Evolutionary conservation across 2,888 invertebrate species (phyloP), one percentile per base, ranked within the genome.

Genomic region (Cistogaster globosa): DNA sequence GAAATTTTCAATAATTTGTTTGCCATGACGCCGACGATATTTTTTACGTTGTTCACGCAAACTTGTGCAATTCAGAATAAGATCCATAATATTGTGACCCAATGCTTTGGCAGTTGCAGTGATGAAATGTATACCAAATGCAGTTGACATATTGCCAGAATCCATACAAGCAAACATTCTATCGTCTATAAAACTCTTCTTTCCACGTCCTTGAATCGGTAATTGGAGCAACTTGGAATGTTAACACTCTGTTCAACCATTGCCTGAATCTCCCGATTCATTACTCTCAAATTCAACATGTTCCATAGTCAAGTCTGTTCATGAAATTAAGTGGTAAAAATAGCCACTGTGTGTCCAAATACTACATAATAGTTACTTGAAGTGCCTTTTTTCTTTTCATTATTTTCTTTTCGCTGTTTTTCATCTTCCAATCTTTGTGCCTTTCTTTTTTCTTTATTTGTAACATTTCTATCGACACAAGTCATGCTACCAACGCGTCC

Each of bases 211-310:
- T 60, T 32, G 72, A 74, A 60, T 74, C 48, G 36, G 51, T 62
- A 51, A 62, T 62, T 74, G 26, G 62, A 74, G 48, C 74, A 51
- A 45, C 57, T 76, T 57, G 65, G 55, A 55, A 76, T 65, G 7
- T 51, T 32, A 74, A 62, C 62, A 74, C 18, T 75, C 63, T 75
- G 55, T 75, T 62, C 51, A 75, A 63, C 55, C 42, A 75, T 63
- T 55, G 55, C 55, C 63, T 75, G 63, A 22, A 55, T 63, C 55
- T 55, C 42, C 55, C 38, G 75, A 74, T 74, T 74, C 62, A 53
- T 62, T 38, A 51, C 51, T 74, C 51, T 71, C 45, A 71, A 72
- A 45, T 72, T 75, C 51, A 63, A 75, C 63, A 75, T 63, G 22
- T 36, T 75, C 63, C 42, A 63, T 55, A 63, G 63, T 53, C 55